Evolutionary conservation across 2,113 vertebrate genomes (phyloP), one percentile per base, ranked within the genome.

Genomic region (Rhynchomys soricoides): DNA sequence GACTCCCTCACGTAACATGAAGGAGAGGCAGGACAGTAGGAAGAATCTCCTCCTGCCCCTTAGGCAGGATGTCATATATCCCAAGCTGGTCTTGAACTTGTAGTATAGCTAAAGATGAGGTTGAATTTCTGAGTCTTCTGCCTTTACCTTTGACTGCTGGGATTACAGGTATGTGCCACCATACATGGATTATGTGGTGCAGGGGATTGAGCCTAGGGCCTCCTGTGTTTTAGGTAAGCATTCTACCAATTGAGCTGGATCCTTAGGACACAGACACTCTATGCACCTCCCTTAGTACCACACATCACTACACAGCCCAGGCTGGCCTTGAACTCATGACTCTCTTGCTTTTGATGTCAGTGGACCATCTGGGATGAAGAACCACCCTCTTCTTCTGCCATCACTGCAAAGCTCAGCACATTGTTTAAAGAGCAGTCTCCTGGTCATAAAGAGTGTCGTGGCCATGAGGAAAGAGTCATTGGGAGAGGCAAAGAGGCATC

Each of bases 371-470:
- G 11, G 85, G 55, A 81, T 9, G 13, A 11, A 83, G 52, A 97
- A 87, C 13, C 19, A 26, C 73, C 77, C 73, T 81, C 88, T 59
- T 83, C 70, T 26, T n/a, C 34, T 0, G 5, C 77, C 0, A 31
- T 34, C 55, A 1, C 66, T 17, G 24, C 64, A 11, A 95, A 97
- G 97, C 91, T 26, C 94, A 98, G 98, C 98, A 98, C 98, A 97
- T 97, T 97, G 97, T 88, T 68, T 9, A 78, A 95, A 93, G 96
- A 97, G 92, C 93, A 94, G 96, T 94, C 95, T 97, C 94, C 71
- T 12, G 2, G 45, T 91, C 86, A 91, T 78, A 95, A 96, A 92
- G 94, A 97, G 90, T 74, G 86, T 94, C 21, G 21, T 40, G 96
- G 97, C 95, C 68, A 9, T 0, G 9, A 73, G 26, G 22, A 74